Evolutionary conservation across 2,797 vertebrate species (phyloP), one percentile per base, ranked within the genome.

Genomic region (Poeciliopsis presidionis): DNA sequence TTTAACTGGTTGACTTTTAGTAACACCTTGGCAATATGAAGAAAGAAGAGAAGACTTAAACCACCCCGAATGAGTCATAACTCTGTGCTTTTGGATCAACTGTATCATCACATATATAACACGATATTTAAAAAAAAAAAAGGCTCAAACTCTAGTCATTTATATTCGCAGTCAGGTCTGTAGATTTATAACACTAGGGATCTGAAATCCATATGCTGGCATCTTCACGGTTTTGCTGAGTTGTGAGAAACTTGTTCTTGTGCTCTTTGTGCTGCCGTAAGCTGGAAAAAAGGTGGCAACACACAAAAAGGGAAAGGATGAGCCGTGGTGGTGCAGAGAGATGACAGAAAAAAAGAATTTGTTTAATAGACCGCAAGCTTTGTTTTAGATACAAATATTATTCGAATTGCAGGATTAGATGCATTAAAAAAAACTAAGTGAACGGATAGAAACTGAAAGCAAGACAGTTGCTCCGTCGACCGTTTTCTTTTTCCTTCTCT

Each of bases 251-350:
- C 55, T 22, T 30, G 75, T 75, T 75, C 85, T 47, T 61, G 80
- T 14, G 11, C n/a, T 33, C 47, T 67, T 74, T 81, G 47, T 88
- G 87, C 87, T 81, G 85, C 74, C 65, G 75, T 89, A 81, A 79
- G 88, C 84, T 84, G n/a, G n/a, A 86, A 83, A 80, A 71, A 0
- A 4, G 16, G 28, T 22, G 67, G 47, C 59, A 69, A 83, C 30
- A 78, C 46, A 86, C 46, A 86, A 47, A 76, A 79, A 75, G 57
- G 63, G 70, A 51, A 6, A 61, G 22, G 45, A 74, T 8, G 73
- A 84, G 45, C 43, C 70, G 25, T 33, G 41, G 41, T 61, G 74
- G 76, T 78, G 71, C 74, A 69, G 25, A 77, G 53, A 18, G 46
- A 78, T 12, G 16, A 80, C 63, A 72, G 59, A 22, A 74, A 61